Conservation (phyloP, 2,888 invertebrate genomes). For the Pristionchus mayeri region DNA sequence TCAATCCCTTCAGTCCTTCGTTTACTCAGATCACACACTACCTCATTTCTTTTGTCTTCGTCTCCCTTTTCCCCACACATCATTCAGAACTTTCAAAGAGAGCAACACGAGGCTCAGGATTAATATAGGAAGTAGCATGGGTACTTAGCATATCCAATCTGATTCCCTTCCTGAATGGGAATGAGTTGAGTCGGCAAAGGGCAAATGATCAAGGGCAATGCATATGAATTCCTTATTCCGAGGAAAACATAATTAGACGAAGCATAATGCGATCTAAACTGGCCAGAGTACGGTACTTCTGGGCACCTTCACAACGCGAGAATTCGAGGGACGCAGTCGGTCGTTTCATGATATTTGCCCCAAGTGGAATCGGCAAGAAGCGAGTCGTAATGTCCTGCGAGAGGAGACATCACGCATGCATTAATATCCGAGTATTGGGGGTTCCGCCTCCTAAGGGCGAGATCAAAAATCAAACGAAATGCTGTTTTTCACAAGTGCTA, state of each 20-base stretch:
- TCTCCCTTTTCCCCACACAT: no score
- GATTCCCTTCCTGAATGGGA: neutral
- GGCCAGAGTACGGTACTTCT: neutral
- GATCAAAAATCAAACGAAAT: neutral
- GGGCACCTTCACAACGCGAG: neutral
- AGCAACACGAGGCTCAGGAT: neutral
- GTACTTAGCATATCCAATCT: neutral
- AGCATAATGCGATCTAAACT: neutral
- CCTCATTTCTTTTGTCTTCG: neutral
- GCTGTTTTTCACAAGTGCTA: neutral
- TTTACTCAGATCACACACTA: slow-evolving; percentile 20
- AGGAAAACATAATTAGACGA: no score
- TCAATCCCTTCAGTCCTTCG: slow-evolving; percentile 26
- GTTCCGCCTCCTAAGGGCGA: neutral
- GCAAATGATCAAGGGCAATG: neutral
- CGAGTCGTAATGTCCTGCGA: neutral
- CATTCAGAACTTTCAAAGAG: neutral
- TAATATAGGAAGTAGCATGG: no score
- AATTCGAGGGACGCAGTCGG: neutral
- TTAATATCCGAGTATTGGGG: neutral
- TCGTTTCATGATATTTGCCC: neutral
- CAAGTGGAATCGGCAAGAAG: neutral
- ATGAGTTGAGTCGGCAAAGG: neutral
- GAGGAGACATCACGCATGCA: neutral
- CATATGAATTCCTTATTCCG: no score